phyloP scores from a whole-genome alignment of 2,797 vertebrate species.

The Vipera ursinii region DNA sequence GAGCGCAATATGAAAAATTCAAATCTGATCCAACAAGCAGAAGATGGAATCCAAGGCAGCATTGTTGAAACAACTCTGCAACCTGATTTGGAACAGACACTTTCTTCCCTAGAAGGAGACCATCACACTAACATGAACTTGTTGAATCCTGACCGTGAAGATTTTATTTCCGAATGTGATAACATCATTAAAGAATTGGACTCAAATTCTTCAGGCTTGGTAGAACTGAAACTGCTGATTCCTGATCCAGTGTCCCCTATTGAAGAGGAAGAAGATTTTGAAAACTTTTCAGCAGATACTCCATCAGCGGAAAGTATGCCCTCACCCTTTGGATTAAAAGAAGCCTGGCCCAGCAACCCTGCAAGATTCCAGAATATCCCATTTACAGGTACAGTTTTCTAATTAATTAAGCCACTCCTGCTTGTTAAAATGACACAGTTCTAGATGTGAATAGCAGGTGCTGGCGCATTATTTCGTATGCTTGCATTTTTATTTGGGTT shows the following conservation, averaged over 20 bases:
- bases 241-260: constrained; percentile 59
- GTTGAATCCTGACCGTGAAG: constrained; percentile 68
- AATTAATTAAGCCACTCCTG: constrained; percentile 17
- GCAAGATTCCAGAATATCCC: constrained; percentile 74
- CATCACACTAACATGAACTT: constrained; percentile 54
- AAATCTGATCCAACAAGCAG: constrained; percentile 46
- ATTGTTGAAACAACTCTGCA: constrained; percentile 24
- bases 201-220: constrained; percentile 62
- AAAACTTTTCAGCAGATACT: constrained; percentile 78
- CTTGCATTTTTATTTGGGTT: background rate
- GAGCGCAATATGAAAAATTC: constrained; percentile 48
- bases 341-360: constrained; percentile 39
- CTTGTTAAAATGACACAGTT: background rate
- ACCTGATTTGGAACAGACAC: constrained; percentile 21
- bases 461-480: background rate
- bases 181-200: constrained; percentile 87
- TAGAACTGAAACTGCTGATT: constrained; percentile 59
- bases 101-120: constrained; percentile 39
- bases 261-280: constrained; percentile 79
- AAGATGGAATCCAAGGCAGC: constrained; percentile 42
- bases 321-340: constrained; percentile 76
- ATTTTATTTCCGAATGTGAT: constrained; percentile 86
- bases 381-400: constrained; percentile 85
- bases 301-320: constrained; percentile 78
- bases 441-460: background rate